Conservation (phyloP, 2,797 vertebrate species). For the Premnoplex brunnescens region DNA sequence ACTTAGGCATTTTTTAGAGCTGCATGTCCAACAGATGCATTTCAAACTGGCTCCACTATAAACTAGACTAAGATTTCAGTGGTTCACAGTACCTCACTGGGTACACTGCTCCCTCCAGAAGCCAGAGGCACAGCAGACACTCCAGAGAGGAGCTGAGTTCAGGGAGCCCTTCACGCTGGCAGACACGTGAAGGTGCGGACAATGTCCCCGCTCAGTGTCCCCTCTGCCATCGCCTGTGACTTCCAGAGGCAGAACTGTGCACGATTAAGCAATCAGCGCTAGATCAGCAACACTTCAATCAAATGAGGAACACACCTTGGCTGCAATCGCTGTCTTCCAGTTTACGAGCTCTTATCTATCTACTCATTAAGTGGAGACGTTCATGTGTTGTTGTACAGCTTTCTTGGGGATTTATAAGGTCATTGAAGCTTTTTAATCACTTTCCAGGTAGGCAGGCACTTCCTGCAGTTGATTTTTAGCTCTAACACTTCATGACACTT, state of each 20-base stretch:
- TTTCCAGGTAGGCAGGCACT: slow-evolving; percentile 14
- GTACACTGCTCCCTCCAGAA: slow-evolving; percentile 32
- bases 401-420: background rate
- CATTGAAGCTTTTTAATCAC: background rate
- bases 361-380: background rate
- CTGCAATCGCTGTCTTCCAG: slow-evolving; percentile 12
- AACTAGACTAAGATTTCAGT: background rate
- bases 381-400: background rate
- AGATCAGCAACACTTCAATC: slow-evolving; percentile 39
- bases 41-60: slow-evolving; percentile 32
- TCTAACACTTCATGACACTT: background rate
- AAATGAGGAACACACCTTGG: slow-evolving; percentile 24
- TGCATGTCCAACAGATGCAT: slow-evolving; percentile 24
- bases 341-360: slow-evolving; percentile 14
- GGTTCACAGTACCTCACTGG: background rate
- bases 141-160: background rate
- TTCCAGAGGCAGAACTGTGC: slow-evolving; percentile 16
- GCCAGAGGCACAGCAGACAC: background rate
- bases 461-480: background rate
- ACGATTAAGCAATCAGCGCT: slow-evolving; percentile 43
- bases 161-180: background rate
- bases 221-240: background rate
- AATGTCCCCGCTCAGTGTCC: background rate
- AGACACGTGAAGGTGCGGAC: background rate
- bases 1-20: background rate